A percentile compares a stretch with the other conserved stretches of the same genome.
Conservation (phyloP, 1,140 invertebrate species). For the Drosophila yakuba region DNA sequence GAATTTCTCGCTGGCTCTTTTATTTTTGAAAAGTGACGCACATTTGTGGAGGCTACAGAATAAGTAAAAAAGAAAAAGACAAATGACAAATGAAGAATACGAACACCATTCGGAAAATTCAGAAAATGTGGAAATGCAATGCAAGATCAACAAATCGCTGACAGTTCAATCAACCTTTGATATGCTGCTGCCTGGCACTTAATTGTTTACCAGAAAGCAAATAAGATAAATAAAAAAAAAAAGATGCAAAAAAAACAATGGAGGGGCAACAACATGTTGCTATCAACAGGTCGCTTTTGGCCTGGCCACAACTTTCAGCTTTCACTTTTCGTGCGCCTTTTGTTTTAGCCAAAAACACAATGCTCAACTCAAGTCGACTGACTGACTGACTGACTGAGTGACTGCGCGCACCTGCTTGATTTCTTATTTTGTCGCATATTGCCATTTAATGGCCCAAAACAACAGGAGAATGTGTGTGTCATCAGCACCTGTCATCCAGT, state of each 20-base stretch:
- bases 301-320: constrained; percentile 74
- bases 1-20: constrained; percentile 17
- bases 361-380: constrained; percentile 23
- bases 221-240: constrained; percentile 1
- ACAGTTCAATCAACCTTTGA: constrained; percentile 56
- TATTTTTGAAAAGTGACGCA: constrained; percentile 52
- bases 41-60: constrained; percentile 13
- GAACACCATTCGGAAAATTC: constrained; percentile 1
- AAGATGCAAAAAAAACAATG: constrained; percentile 17
- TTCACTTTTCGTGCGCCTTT: constrained; percentile 71
- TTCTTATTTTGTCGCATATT: constrained; percentile 40
- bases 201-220: constrained; percentile 34
- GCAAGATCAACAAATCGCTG: constrained; percentile 44
- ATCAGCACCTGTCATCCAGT: constrained; percentile 10
- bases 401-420: constrained; percentile 32
- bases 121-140: constrained; percentile 40
- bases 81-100: neutral
- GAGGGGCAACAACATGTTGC: constrained; percentile 36
- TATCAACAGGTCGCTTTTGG: constrained; percentile 72
- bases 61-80: neutral
- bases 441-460: constrained; percentile 55
- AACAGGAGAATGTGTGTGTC: constrained; percentile 11
- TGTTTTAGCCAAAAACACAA: constrained; percentile 60
- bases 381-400: no score
- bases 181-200: constrained; percentile 24